These are phyloP conservation scores for Scolopax bukidnonensis DNA, from an alignment of 2,797 vertebrate genomes.

Conservation along the genomic window DNA sequence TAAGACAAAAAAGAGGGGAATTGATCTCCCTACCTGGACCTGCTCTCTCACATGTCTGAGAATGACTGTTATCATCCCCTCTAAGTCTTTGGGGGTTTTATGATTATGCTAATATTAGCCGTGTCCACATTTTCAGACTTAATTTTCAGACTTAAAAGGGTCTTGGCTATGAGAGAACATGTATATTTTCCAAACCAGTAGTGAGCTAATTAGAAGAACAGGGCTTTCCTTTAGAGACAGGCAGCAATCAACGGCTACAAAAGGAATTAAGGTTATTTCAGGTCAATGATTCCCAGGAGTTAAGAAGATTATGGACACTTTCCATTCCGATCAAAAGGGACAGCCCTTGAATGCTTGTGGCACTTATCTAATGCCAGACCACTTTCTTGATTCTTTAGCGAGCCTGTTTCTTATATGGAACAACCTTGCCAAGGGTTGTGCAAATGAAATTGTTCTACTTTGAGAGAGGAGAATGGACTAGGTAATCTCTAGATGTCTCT, in stretches of 20 bases:
- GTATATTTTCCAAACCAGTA: conserved; percentile 21
- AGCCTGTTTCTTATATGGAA: neutral
- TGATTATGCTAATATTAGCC: neutral
- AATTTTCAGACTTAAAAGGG: neutral
- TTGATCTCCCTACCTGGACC: neutral
- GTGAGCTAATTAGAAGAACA: neutral
- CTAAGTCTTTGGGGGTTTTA: neutral
- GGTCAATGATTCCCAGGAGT: neutral
- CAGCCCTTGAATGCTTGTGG: neutral
- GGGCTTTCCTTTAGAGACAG: neutral
- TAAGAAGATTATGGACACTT: conserved; percentile 1
- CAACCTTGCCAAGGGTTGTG: neutral
- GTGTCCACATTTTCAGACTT: neutral
- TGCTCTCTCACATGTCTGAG: neutral
- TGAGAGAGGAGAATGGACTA: neutral
- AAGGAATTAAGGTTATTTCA: conserved; percentile 14
- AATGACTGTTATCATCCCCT: neutral
- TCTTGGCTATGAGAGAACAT: neutral
- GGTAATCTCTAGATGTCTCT: neutral
- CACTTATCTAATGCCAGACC: neutral
- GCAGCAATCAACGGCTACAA: neutral
- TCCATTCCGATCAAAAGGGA: neutral
- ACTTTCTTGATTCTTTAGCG: neutral
- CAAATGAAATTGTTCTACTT: neutral
- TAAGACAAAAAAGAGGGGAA: neutral